phyloP scores from a whole-genome alignment of 2,113 vertebrate genomes.

The Rhinopomastus cyanomelas region DNA sequence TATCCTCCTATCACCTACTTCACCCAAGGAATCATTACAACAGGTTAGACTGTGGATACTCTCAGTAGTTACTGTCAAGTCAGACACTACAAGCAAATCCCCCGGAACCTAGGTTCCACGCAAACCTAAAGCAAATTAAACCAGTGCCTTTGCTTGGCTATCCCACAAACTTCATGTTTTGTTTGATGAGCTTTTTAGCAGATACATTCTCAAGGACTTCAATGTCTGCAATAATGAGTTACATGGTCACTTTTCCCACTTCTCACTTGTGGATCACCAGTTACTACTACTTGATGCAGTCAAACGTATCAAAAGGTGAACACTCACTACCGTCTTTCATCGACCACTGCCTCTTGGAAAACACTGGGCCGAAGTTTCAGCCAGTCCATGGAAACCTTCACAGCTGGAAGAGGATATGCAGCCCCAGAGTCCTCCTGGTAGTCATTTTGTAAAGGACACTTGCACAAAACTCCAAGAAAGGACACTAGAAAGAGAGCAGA shows the following conservation, averaged over 20 bases:
- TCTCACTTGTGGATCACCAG: neutral
- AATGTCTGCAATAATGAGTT: neutral
- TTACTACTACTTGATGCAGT: neutral
- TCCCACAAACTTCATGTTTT: neutral
- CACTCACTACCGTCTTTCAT: slow-evolving; percentile 91
- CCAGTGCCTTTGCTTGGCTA: neutral
- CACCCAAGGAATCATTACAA: neutral
- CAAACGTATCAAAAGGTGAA: slow-evolving; percentile 20
- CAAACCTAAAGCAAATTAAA: neutral
- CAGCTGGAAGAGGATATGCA: slow-evolving; percentile 92
- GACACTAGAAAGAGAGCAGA: slow-evolving; percentile 80
- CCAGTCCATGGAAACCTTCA: slow-evolving; percentile 98
- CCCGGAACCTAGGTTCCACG: neutral
- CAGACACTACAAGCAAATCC: neutral
- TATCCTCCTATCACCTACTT: neutral
- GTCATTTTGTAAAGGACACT: slow-evolving; percentile 88
- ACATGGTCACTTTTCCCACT: neutral
- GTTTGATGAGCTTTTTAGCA: neutral
- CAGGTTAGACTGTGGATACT: neutral
- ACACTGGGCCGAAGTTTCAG: slow-evolving; percentile 88
- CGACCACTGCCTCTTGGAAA: slow-evolving; percentile 87
- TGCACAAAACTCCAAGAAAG: slow-evolving; percentile 94
- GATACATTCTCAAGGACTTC: neutral
- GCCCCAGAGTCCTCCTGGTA: slow-evolving; percentile 87
- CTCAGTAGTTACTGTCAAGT: neutral